Evolutionary conservation across 1,140 invertebrate species (phyloP), one percentile per base, ranked within the genome.

Genomic region (Drosophila sechellia): DNA sequence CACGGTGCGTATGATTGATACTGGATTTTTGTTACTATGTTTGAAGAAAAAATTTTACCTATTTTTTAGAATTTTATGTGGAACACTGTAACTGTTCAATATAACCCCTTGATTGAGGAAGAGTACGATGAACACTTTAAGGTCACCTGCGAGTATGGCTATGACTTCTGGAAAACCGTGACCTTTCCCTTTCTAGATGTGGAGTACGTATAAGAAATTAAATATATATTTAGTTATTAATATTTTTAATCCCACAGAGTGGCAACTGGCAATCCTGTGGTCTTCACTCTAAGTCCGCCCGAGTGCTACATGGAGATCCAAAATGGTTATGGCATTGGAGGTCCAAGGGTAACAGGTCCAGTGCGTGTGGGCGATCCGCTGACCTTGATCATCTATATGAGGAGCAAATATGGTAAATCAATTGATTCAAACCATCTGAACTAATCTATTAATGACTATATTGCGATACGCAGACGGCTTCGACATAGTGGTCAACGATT

Each of bases 231-330:
- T 20, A 43, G 6, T 57, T 50, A 31, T 59, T 8, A 40, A 25
- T 42, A 40, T 8, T 6, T 48, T n/a, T 20, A 11, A 10, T 42
- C 35, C 8, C 0, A 20, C 91, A 97, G 97, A 93, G 96, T 98
- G 57, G 96, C 96, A 34, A 98, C 97, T 48, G 97, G 97, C 50
- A 98, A 98, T 93, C 97, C 97, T 11, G 96, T 98, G 11, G 96
- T 98, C n/a, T 98, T 98, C 79, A 98, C 97, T 0, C 93, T 98
- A 35, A 97, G 97, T 78, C 97, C 97, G 11, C 97, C 97, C 0
- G 97, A 98, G 92, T 98, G 97, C 91, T 98, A 98, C 93, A 98
- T 98, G 97, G 97, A 98, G 93, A 98, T 98, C 81, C 94, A 97
- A 57, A 96, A 97, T 77, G 97, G 97, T 15, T 98, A 97, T 92